phyloP scores from a whole-genome alignment of 2,113 vertebrate species.

The Brachypteracias leptosomus region DNA sequence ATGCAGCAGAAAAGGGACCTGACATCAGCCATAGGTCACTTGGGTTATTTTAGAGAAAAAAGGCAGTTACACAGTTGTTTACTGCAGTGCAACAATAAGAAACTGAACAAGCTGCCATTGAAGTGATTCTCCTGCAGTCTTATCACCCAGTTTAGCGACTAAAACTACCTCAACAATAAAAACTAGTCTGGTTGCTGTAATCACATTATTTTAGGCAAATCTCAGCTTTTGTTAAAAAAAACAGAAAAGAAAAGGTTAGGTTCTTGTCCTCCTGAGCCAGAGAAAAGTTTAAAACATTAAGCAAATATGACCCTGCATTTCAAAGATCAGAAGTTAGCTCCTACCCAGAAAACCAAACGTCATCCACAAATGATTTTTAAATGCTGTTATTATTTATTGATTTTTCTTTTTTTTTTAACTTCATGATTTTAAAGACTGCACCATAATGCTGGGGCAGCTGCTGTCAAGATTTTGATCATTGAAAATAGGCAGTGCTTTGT shows the following conservation, averaged over 20 bases:
- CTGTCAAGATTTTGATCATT: background rate
- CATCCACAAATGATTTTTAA: background rate
- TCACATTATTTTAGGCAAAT: background rate
- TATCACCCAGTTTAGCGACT: background rate
- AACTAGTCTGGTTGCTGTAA: background rate
- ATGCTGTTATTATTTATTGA: background rate
- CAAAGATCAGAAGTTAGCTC: background rate
- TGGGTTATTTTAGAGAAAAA: background rate
- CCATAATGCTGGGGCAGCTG: background rate
- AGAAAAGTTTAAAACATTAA: slow-evolving; percentile 23
- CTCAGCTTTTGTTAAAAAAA: background rate
- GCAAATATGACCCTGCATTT: slow-evolving; percentile 3
- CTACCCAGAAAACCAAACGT: background rate
- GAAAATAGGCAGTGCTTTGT: background rate
- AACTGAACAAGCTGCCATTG: background rate
- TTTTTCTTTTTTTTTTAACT: background rate
- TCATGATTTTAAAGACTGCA: background rate
- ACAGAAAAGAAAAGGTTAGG: background rate
- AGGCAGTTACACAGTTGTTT: background rate
- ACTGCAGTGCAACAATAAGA: background rate
- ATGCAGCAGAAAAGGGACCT: background rate
- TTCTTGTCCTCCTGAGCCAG: background rate
- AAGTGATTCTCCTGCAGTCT: no score
- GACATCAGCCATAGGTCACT: fast-evolving
- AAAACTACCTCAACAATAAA: background rate